phyloP scores from a whole-genome alignment of 2,113 vertebrate genomes.

The Aspiorhynchus laticeps region DNA sequence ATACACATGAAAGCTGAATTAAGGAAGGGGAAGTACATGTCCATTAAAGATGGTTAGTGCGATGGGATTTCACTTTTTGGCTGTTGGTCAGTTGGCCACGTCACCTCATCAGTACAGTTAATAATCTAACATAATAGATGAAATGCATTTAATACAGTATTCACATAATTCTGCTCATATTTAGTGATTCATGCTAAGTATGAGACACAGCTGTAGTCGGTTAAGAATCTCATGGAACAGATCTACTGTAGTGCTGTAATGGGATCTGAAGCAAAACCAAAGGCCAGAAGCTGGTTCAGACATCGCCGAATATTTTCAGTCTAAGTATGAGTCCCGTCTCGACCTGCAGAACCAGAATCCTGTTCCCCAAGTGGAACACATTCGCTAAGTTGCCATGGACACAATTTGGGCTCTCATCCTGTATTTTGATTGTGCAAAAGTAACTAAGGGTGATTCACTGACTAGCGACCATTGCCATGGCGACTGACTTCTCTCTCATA shows the following conservation, averaged over 20 bases:
- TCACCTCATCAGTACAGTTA: neutral
- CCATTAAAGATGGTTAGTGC: neutral
- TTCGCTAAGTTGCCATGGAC: slow-evolving; percentile 45
- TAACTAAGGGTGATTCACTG: slow-evolving; percentile 56
- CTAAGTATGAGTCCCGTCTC: neutral
- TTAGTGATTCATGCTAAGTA: neutral
- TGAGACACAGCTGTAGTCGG: neutral
- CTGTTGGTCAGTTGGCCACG: neutral
- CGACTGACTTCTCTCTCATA: slow-evolving; percentile 37
- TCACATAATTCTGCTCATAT: neutral
- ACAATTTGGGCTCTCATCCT: slow-evolving; percentile 57
- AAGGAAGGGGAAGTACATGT: neutral
- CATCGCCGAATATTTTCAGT: neutral
- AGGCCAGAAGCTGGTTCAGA: slow-evolving; percentile 15
- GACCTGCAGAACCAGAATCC: slow-evolving; percentile 5
- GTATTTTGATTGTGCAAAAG: slow-evolving; percentile 54
- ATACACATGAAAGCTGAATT: too few species aligned
- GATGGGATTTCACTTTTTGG: neutral
- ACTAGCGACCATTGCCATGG: slow-evolving; percentile 47
- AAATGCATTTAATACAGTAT: neutral
- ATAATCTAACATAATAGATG: neutral
- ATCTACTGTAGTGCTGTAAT: neutral
- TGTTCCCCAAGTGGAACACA: slow-evolving; percentile 39
- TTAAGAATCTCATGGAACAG: neutral
- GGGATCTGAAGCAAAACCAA: neutral